A percentile compares a stretch with the other conserved stretches of the same genome.
These are phyloP conservation scores for Synanthedon vespiformis DNA, from an alignment of 2,888 invertebrate species.

Conservation along the genomic window DNA sequence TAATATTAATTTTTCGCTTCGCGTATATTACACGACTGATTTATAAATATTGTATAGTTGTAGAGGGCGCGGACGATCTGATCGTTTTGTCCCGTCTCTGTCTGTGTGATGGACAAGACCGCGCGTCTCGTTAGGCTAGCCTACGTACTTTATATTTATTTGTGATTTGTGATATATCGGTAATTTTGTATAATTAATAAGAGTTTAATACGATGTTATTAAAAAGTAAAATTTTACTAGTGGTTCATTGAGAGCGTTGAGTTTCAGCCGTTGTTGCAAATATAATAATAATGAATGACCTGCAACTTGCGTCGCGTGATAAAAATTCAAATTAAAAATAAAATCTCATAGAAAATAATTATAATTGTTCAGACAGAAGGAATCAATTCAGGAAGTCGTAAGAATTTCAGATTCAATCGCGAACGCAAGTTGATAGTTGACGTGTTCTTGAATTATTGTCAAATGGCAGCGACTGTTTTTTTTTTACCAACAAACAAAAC, in stretches of 20 bases:
- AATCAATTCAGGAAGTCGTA: no score
- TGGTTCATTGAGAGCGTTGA: slow-evolving; percentile 25
- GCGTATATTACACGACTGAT: not conserved
- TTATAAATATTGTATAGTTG: no score
- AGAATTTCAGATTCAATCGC: no score
- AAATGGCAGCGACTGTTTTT: not conserved
- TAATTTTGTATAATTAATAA: slow-evolving; percentile 61
- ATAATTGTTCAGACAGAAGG: no score
- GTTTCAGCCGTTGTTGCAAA: not conserved
- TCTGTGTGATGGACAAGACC: not conserved
- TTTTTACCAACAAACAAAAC: not conserved
- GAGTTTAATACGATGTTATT: slow-evolving; percentile 61
- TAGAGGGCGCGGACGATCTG: no score
- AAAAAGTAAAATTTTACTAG: slow-evolving; percentile 52
- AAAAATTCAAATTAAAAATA: no score
- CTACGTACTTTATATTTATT: slow-evolving; percentile 34
- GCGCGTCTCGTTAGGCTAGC: slow-evolving; percentile 15
- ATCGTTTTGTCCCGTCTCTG: no score
- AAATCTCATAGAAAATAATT: no score
- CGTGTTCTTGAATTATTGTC: not conserved
- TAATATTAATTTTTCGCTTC: not conserved
- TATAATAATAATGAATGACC: not conserved
- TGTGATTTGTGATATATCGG: slow-evolving; percentile 68
- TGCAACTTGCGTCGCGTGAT: not conserved
- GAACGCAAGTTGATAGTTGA: no score